Base-by-base conservation (phyloP, 1,140 invertebrate genomes). In the Brachionus rubens region DNA sequence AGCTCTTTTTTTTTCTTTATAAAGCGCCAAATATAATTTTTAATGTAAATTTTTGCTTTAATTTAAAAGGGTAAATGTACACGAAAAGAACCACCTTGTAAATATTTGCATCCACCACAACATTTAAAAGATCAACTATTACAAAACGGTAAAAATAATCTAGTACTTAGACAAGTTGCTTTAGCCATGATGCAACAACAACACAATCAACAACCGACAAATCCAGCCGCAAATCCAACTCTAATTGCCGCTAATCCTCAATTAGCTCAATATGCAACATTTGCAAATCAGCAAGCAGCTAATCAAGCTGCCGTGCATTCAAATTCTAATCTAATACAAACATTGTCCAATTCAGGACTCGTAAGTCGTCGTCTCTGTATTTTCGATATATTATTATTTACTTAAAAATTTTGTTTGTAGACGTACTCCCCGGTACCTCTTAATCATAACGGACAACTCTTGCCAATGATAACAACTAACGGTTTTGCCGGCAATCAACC, bases 81-180 rank as follows among this genome's bases (percentile, higher is more conserved):
- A 85, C 90, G 97, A 82, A 96, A 99, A 86, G 98, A 99, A 84
- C 96, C 96, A 78, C 96, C 96, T 79, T 99, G 97, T 91, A 99
- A 99, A 89, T 99, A 99, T 87, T 96, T 99, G 86, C 96, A 99
- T 88, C 96, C 95, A 78, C 96, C 97, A 79, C 95, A 98, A 85
- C 97, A 99, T 86, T 89, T 99, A 79, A 97, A 98, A 88, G 96
- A 99, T 87, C 96, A 99, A 88, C 89, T 99, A 82, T 88, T 99
- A 83, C 97, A 99, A 88, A 99, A 99, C 87, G 97, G 97, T 77
- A 89, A 95, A 81, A 98, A 99, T 88, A 96, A 99, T 88, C 88
- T 99, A 85, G 95, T 96, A 78, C 86, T 99, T 83, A 43, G 52
- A 56, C 48, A 76, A 43, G 52, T 76, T 19, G 52, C 72, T 43